A percentile compares a stretch with the other conserved stretches of the same genome.
Conservation (phyloP, 1,140 invertebrate genomes). For the Trichomalopsis sarcophagae region DNA sequence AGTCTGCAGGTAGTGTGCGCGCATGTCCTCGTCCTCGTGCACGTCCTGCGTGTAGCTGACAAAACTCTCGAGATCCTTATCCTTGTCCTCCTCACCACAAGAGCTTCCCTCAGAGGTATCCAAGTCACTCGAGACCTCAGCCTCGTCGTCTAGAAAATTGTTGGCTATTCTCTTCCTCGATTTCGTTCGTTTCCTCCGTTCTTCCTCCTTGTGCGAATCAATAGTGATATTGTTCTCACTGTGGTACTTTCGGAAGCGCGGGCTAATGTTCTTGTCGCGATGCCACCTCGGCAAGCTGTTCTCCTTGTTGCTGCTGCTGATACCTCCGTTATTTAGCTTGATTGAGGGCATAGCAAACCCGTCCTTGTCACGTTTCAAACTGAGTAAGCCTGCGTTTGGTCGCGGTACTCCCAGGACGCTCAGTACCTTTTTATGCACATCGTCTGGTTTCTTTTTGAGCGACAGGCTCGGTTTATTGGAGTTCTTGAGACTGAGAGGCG, state of each 20-base stretch:
- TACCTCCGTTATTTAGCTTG: neutral
- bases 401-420: neutral
- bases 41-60: constrained; percentile 70
- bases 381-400: neutral
- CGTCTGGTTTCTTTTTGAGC: neutral
- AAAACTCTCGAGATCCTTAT: constrained; percentile 66
- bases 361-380: constrained; percentile 18
- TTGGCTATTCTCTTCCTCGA: constrained; percentile 49
- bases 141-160: constrained; percentile 77
- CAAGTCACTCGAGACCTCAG: constrained; percentile 73
- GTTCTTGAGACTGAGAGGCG: neutral
- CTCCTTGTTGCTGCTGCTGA: neutral
- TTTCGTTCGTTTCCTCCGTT: constrained; percentile 46
- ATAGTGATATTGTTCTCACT: constrained; percentile 16
- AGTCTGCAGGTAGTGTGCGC: constrained; percentile 78
- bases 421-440: neutral
- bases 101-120: constrained; percentile 60
- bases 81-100: constrained; percentile 65
- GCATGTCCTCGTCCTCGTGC: constrained; percentile 72
- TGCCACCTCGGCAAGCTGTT: neutral
- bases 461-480: neutral
- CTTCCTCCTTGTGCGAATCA: neutral
- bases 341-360: neutral
- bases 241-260: constrained; percentile 10
- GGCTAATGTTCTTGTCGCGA: constrained; percentile 1